A percentile compares a stretch with the other conserved stretches of the same genome.
phyloP scores from a whole-genome alignment of 2,888 invertebrate genomes.

The Conistra vaccinii region DNA sequence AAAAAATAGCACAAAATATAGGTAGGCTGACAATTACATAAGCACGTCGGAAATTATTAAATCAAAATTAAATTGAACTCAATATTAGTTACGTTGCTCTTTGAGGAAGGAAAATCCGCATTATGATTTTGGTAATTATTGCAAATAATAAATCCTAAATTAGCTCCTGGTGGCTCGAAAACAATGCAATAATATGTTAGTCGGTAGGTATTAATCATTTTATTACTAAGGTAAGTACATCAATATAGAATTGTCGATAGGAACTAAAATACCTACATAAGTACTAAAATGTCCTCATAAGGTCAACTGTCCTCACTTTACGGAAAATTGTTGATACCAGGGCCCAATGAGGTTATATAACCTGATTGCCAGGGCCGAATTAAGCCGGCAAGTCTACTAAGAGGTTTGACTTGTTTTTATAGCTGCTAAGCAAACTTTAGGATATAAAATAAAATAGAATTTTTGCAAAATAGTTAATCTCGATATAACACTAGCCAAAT shows the following conservation, averaged over 20 bases:
- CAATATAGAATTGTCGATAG: background rate
- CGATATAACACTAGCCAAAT: background rate
- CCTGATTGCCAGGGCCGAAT: too few species aligned
- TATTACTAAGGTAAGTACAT: conserved; percentile 5
- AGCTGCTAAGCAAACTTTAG: too few species aligned
- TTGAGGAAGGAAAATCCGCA: conserved; percentile 37
- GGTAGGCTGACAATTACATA: background rate
- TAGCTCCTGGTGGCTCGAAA: conserved; percentile 6
- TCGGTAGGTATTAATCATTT: background rate
- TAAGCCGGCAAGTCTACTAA: too few species aligned
- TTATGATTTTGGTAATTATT: conserved; percentile 32
- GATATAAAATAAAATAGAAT: background rate
- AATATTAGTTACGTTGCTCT: conserved; percentile 6
- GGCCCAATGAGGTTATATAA: too few species aligned
- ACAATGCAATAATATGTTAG: conserved; percentile 30
- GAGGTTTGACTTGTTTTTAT: background rate
- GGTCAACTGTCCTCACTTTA: background rate
- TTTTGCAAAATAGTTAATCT: background rate
- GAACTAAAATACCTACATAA: conserved; percentile 1
- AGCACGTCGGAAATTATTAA: background rate
- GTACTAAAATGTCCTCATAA: background rate
- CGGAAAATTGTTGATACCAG: background rate
- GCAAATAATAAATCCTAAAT: conserved; percentile 23
- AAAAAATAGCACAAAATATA: background rate
- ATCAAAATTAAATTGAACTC: conserved; percentile 9